Conservation (phyloP, 2,797 vertebrate genomes). For the Sebastes oblongus region DNA sequence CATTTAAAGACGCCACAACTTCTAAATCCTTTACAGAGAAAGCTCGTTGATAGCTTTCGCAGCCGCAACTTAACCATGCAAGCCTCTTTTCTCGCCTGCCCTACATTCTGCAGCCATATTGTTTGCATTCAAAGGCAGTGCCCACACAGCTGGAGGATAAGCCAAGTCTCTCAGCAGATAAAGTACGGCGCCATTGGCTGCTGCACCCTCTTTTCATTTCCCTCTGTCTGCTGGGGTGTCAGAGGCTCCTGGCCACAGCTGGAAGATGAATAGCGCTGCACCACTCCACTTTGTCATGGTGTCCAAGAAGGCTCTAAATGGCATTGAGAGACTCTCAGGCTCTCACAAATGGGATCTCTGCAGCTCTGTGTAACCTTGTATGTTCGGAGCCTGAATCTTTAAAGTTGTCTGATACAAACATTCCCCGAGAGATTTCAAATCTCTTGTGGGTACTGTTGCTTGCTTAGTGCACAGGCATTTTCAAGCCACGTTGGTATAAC, state of each 20-base stretch:
- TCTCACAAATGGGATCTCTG: conserved; percentile 68
- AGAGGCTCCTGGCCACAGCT: conserved; percentile 75
- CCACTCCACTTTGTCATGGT: conserved; percentile 77
- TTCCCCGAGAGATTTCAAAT: conserved; percentile 42
- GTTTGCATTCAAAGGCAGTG: conserved; percentile 77
- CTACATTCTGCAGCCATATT: conserved; percentile 74
- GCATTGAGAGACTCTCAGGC: conserved; percentile 71
- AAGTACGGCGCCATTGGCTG: conserved; percentile 62
- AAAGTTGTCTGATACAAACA: conserved; percentile 43
- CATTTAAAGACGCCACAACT: conserved; percentile 13
- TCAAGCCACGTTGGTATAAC: neutral
- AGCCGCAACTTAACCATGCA: conserved; percentile 36
- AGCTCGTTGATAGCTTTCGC: conserved; percentile 38
- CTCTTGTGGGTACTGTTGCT: conserved; percentile 13
- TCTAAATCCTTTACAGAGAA: conserved; percentile 54
- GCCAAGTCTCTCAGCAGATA: conserved; percentile 75
- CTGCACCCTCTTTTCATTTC: conserved; percentile 76
- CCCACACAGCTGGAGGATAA: conserved; percentile 79
- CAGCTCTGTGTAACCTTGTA: conserved; percentile 60
- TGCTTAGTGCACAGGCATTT: neutral
- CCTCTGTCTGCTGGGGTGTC: conserved; percentile 70
- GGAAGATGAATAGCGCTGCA: conserved; percentile 78
- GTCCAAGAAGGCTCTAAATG: conserved; percentile 74
- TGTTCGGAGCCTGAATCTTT: conserved; percentile 42
- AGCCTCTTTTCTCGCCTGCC: conserved; percentile 62